phyloP scores from a whole-genome alignment of 2,888 invertebrate genomes.

The Lomographa bimaculata region DNA sequence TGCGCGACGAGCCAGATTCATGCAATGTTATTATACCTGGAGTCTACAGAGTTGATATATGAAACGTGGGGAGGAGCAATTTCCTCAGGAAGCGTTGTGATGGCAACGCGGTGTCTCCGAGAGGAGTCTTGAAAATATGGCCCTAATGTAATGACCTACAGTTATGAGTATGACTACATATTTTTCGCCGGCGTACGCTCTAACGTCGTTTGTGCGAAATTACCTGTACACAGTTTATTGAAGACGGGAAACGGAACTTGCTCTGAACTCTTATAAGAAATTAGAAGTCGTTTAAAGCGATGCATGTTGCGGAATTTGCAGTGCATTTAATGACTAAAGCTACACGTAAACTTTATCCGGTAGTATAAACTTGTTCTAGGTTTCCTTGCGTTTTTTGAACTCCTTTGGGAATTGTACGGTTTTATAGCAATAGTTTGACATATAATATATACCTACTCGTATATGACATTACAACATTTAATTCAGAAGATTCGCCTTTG shows the following conservation, averaged over 20 bases:
- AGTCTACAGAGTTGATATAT: slow-evolving; percentile 70
- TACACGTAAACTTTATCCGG: too few species aligned
- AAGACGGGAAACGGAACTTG: slow-evolving; percentile 1
- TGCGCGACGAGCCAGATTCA: slow-evolving; percentile 42
- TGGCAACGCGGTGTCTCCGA: slow-evolving; percentile 43
- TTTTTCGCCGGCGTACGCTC: slow-evolving; percentile 20
- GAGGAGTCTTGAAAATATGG: slow-evolving; percentile 40
- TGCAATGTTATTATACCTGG: slow-evolving; percentile 69
- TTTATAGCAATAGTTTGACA: too few species aligned
- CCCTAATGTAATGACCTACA: slow-evolving; percentile 42
- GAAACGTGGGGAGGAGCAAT: slow-evolving; percentile 65
- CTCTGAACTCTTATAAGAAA: slow-evolving; percentile 1
- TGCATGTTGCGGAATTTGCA: too few species aligned
- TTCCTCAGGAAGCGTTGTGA: slow-evolving; percentile 68
- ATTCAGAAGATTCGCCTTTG: too few species aligned
- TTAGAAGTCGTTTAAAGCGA: too few species aligned
- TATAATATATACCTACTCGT: too few species aligned
- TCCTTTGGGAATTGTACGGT: too few species aligned
- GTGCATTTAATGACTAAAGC: too few species aligned
- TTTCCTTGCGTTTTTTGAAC: too few species aligned
- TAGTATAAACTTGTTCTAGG: too few species aligned
- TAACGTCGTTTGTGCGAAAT: slow-evolving; percentile 15
- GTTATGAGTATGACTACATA: slow-evolving; percentile 32
- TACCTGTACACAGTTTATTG: slow-evolving; percentile 3
- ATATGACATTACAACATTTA: too few species aligned